Base-by-base conservation (phyloP, 2,113 vertebrate species). In the Sinocyclocheilus rhinocerous region DNA sequence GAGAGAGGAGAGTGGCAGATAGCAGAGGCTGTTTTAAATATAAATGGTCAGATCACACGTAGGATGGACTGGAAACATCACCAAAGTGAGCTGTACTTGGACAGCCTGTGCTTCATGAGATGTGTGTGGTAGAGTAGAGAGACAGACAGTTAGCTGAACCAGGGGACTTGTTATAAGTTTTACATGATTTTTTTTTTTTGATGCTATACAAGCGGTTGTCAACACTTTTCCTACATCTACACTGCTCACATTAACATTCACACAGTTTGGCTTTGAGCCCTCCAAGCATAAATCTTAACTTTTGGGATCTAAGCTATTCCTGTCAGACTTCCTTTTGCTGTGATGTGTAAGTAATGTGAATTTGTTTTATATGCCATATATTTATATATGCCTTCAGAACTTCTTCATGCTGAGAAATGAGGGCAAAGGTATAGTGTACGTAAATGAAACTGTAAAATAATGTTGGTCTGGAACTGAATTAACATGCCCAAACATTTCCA, bases 201-300 rank as follows among this genome's bases (percentile, higher is more conserved):
- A 73, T 83, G 65, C 57, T 83, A 59, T 77, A 33, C 4, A 33
- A 55, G 50, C 16, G 10, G 18, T 57, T 81, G 42, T 63, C 80
- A 80, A 86, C 84, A 18, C 50, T 48, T 70, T 81, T 61, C n/a
- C 77, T 48, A 26, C 18, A 67, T 57, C 76, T 57, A 76, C 77
- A 36, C 57, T n/a, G 59, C 85, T 81, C 78, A 85, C 88, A 87
- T 85, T 87, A 87, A 85, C 83, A 85, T 77, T 78, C 45, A 48
- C 45, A 10, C 52, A 50, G 61, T 79, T 87, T 85, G 83, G 79
- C 82, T 85, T 39, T 57, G 48, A 61, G 83, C 50, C 78, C 33
- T 50, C 3, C 20, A 24, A 52, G 87, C 72, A 76, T 88, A 85
- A 72, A 72, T 77, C 79, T 83, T 33, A 76, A 76, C 57, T 55